phyloP scores from a whole-genome alignment of 2,113 vertebrate genomes.

The Melanerpes aurifrons region DNA sequence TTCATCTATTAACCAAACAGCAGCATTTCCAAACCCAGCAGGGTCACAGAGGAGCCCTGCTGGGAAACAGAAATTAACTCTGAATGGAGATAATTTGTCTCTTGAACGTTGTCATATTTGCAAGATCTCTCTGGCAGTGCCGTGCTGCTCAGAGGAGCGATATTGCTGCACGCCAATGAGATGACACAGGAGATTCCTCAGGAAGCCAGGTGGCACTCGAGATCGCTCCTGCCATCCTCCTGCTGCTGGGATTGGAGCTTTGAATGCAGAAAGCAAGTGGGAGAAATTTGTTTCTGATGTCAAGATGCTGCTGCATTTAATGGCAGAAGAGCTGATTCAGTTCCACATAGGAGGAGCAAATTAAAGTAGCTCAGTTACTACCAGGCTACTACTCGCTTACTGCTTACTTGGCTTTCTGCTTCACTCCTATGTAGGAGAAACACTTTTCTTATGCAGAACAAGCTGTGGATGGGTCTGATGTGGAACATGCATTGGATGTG shows the following conservation, averaged over 20 bases:
- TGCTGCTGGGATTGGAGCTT: neutral
- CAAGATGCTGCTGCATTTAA: neutral
- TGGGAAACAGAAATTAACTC: conserved; percentile 76
- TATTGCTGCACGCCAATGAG: neutral
- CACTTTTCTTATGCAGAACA: neutral
- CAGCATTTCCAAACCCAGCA: conserved; percentile 69
- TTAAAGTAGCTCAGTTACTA: neutral
- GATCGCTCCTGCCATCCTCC: neutral
- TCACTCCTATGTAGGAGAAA: fast-evolving
- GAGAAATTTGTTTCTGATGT: neutral
- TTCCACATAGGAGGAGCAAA: neutral
- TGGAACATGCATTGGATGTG: fast-evolving
- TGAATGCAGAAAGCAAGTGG: neutral
- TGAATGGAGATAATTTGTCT: conserved; percentile 67
- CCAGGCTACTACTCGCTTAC: neutral
- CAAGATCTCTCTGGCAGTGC: conserved; percentile 42
- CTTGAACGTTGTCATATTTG: conserved; percentile 62
- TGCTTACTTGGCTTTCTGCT: neutral
- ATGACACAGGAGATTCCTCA: neutral
- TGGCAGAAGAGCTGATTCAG: neutral
- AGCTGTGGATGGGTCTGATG: fast-evolving
- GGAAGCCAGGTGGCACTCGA: conserved; percentile 54
- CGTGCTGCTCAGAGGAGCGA: neutral
- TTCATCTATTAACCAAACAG: conserved; percentile 68
- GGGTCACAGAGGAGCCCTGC: conserved; percentile 60